These are phyloP conservation scores for Phyllostomus discolor DNA, from an alignment of 2,113 vertebrate genomes.

Conservation along the genomic window DNA sequence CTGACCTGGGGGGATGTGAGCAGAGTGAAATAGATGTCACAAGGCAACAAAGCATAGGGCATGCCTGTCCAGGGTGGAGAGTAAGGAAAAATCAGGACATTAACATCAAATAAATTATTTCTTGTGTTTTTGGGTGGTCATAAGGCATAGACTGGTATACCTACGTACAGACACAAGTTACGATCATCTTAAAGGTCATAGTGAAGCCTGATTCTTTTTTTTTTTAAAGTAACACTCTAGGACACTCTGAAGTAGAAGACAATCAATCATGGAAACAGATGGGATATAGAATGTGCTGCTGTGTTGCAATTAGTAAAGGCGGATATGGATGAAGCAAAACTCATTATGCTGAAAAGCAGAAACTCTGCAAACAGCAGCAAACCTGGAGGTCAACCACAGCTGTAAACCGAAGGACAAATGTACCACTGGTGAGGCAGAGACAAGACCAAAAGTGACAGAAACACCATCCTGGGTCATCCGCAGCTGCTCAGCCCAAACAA, in stretches of 20 bases:
- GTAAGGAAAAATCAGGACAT: neutral
- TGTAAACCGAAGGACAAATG: constrained; percentile 48
- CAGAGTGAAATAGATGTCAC: neutral
- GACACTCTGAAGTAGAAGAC: constrained; percentile 41
- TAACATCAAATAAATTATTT: neutral
- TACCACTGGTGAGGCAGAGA: neutral
- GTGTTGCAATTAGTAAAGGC: constrained; percentile 53
- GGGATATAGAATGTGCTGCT: constrained; percentile 59
- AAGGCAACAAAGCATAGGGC: neutral
- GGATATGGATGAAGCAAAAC: constrained; percentile 35
- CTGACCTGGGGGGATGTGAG: no score
- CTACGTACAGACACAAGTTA: constrained; percentile 25
- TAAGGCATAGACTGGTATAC: neutral
- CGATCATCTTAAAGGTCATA: constrained; percentile 51
- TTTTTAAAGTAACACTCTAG: constrained; percentile 44
- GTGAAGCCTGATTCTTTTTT: constrained; percentile 14
- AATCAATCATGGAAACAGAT: constrained; percentile 72
- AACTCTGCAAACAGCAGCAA: constrained; percentile 24
- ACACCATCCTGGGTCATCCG: neutral
- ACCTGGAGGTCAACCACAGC: constrained; percentile 30
- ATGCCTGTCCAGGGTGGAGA: neutral
- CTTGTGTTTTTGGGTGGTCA: neutral
- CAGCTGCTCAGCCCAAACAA: neutral
- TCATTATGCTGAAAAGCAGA: constrained; percentile 57
- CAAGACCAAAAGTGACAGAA: neutral